Base-by-base conservation (phyloP, 2,113 vertebrate species). In the Dunckerocampus dactyliophorus region DNA sequence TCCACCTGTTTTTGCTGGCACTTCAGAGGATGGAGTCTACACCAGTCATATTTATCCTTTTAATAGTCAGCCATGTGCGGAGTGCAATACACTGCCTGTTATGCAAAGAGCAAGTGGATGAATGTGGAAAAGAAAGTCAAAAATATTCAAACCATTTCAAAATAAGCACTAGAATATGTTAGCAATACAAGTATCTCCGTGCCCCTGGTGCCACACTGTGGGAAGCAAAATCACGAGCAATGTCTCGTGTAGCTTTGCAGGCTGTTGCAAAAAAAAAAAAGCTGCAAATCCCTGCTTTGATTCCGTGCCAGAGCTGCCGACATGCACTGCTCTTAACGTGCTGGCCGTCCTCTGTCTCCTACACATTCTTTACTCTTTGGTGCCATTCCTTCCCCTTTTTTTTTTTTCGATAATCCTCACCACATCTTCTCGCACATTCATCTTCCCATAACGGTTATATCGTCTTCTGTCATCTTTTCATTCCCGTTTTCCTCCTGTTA, bases 261-360 rank as follows among this genome's bases (percentile, higher is more conserved):
- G 47, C 51, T 51, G 39, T 31, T 69, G 43, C 56, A 65, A 62
- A 34, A 34, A 34, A 34, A 34, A 65, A 62, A 55, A n/a, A n/a
- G 37, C 57, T 65, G 19, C 28, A 45, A 66, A 68, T 24, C 34
- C 47, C 48, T 43, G 37, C 72, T 77, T 75, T 75, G 75, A 75
- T 77, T 62, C 47, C 20, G 59, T 42, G 24, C 58, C 58, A 8
- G 42, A 52, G 9, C 45, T 21, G 1, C 63, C 31, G 45, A 34
- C 28, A 54, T 54, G 28, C 28, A 54, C 52, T 37, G 51, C 24
- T 50, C 34, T 24, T 62, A 56, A 47, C 58, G 48, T 56, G 62
- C 49, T 52, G 47, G n/a, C 34, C n/a, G 8, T 11, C 31, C 51
- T 48, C 37, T 42, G 4, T 43, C 60, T 64, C 43, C 50, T 12